phyloP scores from a whole-genome alignment of 2,113 vertebrate genomes.

The Leiothrix lutea region DNA sequence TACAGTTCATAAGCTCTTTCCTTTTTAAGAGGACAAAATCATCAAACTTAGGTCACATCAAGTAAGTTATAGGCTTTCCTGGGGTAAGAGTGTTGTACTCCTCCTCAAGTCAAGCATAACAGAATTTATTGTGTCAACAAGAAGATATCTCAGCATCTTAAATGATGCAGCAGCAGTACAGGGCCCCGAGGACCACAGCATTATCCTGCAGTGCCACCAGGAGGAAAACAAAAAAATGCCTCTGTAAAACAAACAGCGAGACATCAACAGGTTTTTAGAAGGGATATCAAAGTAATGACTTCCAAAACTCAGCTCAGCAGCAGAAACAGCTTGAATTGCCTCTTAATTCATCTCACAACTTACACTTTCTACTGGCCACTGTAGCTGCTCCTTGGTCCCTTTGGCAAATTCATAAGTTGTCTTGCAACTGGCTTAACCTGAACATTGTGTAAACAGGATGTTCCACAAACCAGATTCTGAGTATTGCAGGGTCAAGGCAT shows the following conservation, averaged over 20 bases:
- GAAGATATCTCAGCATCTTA: background rate
- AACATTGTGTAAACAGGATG: background rate
- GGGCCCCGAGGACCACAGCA: background rate
- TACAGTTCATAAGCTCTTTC: background rate
- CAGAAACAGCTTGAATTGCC: background rate
- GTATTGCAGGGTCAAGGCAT: background rate
- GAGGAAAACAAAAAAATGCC: slow-evolving; percentile 22
- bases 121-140: background rate
- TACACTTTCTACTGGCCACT: background rate
- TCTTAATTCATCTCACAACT: background rate
- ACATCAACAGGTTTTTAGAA: background rate
- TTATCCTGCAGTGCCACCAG: slow-evolving; percentile 28
- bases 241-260: background rate
- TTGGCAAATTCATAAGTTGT: background rate
- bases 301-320: background rate
- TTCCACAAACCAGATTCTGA: background rate
- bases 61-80: background rate
- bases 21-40: background rate
- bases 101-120: background rate
- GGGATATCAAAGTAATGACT: background rate
- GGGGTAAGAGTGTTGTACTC: background rate
- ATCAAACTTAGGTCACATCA: background rate
- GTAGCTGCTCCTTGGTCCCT: background rate
- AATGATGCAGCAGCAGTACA: background rate
- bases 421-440: background rate